phyloP scores from a whole-genome alignment of 1,140 invertebrate species.

The Radopholus similis region DNA sequence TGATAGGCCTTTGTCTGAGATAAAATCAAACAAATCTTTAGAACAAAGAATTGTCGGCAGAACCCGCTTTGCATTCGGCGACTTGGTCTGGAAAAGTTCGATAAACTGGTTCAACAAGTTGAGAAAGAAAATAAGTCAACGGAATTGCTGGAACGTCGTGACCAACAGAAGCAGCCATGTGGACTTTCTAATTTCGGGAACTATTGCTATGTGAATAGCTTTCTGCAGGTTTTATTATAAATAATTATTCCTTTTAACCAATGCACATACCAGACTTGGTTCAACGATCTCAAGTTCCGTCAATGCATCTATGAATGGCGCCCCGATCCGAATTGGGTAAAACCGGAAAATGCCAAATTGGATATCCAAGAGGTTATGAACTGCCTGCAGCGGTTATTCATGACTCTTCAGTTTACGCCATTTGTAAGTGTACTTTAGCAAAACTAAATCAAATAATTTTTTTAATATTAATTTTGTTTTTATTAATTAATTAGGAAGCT shows the following conservation, averaged over 20 bases:
- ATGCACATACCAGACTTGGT: slow-evolving; percentile 46
- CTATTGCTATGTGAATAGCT: slow-evolving; percentile 57
- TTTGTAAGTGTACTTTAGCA: slow-evolving; percentile 37
- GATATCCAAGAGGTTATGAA: slow-evolving; percentile 51
- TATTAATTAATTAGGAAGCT: slow-evolving; percentile 30
- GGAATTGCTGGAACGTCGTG: slow-evolving; percentile 33
- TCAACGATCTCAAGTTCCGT: slow-evolving; percentile 54
- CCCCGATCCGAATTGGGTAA: slow-evolving; percentile 22
- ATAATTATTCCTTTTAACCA: not conserved
- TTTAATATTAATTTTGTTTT: not conserved
- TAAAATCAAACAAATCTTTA: slow-evolving; percentile 28
- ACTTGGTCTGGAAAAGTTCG: slow-evolving; percentile 52
- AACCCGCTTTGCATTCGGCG: slow-evolving; percentile 53
- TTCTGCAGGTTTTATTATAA: slow-evolving; percentile 45
- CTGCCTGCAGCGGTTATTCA: slow-evolving; percentile 46
- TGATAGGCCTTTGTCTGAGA: not conserved
- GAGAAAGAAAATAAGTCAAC: slow-evolving; percentile 5
- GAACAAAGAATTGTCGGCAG: slow-evolving; percentile 39
- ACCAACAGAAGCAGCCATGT: slow-evolving; percentile 45
- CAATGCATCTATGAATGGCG: slow-evolving; percentile 53
- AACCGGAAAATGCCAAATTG: slow-evolving; percentile 42
- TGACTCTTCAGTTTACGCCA: slow-evolving; percentile 50
- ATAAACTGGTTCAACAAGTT: slow-evolving; percentile 42
- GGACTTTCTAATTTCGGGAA: slow-evolving; percentile 50
- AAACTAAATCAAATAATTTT: too few species aligned